These are phyloP conservation scores for Tapirus indicus DNA, from an alignment of 2,797 vertebrate genomes.

Conservation along the genomic window DNA sequence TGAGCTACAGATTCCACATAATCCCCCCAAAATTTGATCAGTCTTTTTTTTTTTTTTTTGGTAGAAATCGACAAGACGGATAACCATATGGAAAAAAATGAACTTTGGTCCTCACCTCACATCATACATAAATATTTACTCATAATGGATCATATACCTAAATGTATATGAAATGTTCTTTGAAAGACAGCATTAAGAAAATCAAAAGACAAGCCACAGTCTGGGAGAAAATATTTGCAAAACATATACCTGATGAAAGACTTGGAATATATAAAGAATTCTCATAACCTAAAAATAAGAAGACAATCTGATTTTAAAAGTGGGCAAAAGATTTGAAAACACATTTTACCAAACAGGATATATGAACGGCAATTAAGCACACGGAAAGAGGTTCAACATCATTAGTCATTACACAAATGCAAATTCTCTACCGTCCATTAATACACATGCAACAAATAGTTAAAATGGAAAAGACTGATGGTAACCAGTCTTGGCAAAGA, in stretches of 20 bases:
- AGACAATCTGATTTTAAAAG: not conserved
- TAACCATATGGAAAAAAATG: not conserved
- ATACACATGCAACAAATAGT: not conserved
- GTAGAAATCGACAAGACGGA: not conserved
- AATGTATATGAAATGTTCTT: not conserved
- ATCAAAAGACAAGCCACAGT: not conserved
- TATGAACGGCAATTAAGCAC: not conserved
- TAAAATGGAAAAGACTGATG: not conserved
- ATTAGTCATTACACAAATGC: not conserved
- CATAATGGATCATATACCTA: not conserved
- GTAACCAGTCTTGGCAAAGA: not conserved
- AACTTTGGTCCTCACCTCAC: not conserved
- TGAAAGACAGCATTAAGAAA: not conserved
- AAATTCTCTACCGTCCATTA: not conserved
- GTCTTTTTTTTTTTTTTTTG: not conserved
- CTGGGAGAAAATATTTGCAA: conserved; percentile 10
- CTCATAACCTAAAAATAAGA: not conserved
- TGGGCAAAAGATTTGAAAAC: not conserved
- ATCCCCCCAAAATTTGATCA: not conserved
- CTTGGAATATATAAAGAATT: not conserved
- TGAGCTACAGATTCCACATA: not conserved
- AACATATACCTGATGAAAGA: not conserved
- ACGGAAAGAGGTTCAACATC: not conserved
- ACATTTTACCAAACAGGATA: not conserved
- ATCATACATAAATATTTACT: not conserved